These are phyloP conservation scores for Drosophila ambigua DNA, from an alignment of 1,140 invertebrate genomes.

Conservation along the genomic window DNA sequence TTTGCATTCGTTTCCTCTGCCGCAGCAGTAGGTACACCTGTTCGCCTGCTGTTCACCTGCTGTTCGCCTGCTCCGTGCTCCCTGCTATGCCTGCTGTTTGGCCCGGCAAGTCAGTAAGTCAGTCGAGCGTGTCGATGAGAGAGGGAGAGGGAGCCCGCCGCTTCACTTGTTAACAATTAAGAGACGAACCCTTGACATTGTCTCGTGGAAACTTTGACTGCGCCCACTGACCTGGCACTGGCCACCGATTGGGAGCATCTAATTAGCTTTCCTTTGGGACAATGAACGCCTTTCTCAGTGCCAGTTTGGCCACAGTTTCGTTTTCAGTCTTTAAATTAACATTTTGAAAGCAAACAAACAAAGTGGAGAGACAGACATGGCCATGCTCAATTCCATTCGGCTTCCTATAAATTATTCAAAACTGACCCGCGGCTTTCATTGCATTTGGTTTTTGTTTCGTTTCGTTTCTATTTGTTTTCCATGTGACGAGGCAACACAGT, in stretches of 20 bases:
- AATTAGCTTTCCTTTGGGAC: conserved; percentile 74
- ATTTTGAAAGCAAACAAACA: conserved; percentile 44
- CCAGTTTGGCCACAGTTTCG: conserved; percentile 34
- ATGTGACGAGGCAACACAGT: conserved; percentile 64
- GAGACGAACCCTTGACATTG: conserved; percentile 62
- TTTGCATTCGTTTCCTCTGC: conserved; percentile 52
- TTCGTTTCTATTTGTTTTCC: conserved; percentile 44
- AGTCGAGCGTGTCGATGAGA: conserved; percentile 31
- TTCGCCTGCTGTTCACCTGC: conserved; percentile 15
- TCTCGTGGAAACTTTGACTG: conserved; percentile 1
- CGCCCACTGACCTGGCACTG: conserved; percentile 20
- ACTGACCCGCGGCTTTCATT: conserved; percentile 62
- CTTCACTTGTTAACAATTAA: conserved; percentile 63
- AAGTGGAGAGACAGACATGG: conserved; percentile 33
- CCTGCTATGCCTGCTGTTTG: conserved; percentile 15
- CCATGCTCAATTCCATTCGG: conserved; percentile 36
- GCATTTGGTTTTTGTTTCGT: conserved; percentile 23
- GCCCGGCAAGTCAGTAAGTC: not conserved
- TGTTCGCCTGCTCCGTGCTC: conserved; percentile 19
- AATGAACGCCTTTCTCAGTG: conserved; percentile 8
- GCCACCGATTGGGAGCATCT: conserved; percentile 14
- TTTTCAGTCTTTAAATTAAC: conserved; percentile 56
- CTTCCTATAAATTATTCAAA: conserved; percentile 74
- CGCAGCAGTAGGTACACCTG: not conserved
- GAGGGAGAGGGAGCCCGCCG: conserved; percentile 7